Evolutionary conservation across 2,888 invertebrate species (phyloP), one percentile per base, ranked within the genome.

Genomic region (Melanargia galathea): DNA sequence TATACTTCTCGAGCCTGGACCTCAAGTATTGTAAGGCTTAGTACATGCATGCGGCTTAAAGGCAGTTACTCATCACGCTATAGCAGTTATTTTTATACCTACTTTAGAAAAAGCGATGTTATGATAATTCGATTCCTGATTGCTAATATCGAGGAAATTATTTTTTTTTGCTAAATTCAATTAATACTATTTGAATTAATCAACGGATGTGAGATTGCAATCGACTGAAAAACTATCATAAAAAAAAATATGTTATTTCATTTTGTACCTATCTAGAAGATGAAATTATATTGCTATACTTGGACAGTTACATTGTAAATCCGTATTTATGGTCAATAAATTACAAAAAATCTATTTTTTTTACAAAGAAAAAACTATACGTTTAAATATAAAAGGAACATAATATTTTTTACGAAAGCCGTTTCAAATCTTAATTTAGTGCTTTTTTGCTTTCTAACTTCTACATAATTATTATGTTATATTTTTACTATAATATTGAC

Each of bases 401-500:
- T 48, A n/a, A 35, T 16, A 30, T 52, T 26, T 51, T 35, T 35
- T 33, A 33, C 13, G 33, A 11, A 35, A 18, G 18, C 52, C 16
- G 52, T 13, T 49, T 52, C 20, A 11, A 20, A 52, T 52, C 33
- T 18, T 35, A 35, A 33, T 52, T 51, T 52, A 52, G 52, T 55
- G 18, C 26, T 38, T 20, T 43, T 55, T 43, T 24, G 35, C 35
- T 46, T 10, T 48, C 35, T 1, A 13, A 46, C 35, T 43, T 45
- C 56, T 22, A 24, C 40, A 24, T 24, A 13, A 40, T n/a, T 55
- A 55, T 6, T n/a, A 4, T 51, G 5, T 35, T 16, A 18, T 18
- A 13, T 35, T 52, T 13, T 35, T 52, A 11, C 43, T 18, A 22
- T 35, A 18, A 30, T 49, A 30, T 20, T 54, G 35, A 54, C 8